phyloP scores from a whole-genome alignment of 2,113 vertebrate species.

The Indri indri region DNA sequence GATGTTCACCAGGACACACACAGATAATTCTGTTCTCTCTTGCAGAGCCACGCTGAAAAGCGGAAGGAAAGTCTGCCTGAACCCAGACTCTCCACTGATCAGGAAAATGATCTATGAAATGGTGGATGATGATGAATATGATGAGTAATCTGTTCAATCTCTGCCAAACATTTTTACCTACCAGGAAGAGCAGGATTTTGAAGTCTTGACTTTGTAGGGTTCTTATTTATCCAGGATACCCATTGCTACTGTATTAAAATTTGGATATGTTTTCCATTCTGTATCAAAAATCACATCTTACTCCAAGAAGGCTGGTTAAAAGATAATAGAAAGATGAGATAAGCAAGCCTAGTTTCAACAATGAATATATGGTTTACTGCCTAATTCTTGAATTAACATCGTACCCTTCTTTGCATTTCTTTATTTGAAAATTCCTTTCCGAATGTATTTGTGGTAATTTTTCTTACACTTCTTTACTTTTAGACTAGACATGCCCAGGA shows the following conservation, averaged over 20 bases:
- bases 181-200: not conserved
- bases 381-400: not conserved
- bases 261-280: not conserved
- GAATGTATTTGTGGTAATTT: not conserved
- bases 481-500: not conserved
- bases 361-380: not conserved
- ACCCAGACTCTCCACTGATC: constrained; percentile 55
- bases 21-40: not conserved
- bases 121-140: not conserved
- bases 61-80: constrained; percentile 56
- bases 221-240: not conserved
- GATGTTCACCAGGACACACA: not conserved
- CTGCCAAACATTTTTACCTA: not conserved
- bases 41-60: constrained; percentile 67
- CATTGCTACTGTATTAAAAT: not conserved
- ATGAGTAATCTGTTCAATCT: not conserved
- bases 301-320: not conserved
- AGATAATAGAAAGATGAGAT: not conserved
- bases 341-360: not conserved
- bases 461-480: not conserved
- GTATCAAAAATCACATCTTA: not conserved
- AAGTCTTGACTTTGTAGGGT: not conserved
- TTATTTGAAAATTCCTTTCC: constrained; percentile 17
- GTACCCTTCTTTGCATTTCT: not conserved
- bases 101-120: constrained; percentile 63